Conservation (phyloP, 2,113 vertebrate species). For the Thryonomys swinderianus region DNA sequence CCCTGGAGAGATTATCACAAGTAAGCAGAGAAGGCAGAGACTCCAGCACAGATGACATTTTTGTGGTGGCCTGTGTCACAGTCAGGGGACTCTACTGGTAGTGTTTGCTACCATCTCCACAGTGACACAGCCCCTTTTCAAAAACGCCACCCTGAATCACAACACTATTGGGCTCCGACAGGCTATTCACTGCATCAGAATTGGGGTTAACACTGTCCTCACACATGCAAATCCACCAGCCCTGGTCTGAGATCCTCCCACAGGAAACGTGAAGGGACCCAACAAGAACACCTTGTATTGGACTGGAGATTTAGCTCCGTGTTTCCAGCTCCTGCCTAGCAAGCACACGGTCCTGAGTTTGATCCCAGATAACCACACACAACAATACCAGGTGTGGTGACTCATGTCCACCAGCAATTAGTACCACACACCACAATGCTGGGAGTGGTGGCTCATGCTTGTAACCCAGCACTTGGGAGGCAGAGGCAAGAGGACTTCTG, state of each 20-base stretch:
- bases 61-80: not conserved
- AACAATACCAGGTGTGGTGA: too few species aligned
- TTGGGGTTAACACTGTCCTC: not conserved
- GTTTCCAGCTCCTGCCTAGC: too few species aligned
- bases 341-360: too few species aligned
- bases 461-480: too few species aligned
- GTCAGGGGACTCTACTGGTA: not conserved
- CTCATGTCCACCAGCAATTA: too few species aligned
- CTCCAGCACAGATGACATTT: rapidly evolving
- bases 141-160: not conserved
- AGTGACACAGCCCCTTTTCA: not conserved
- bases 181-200: not conserved
- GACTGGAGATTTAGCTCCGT: too few species aligned
- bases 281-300: not conserved
- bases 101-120: not conserved
- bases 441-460: too few species aligned
- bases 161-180: not conserved
- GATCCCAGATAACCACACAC: too few species aligned
- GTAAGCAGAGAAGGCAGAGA: too few species aligned
- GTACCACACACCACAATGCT: too few species aligned
- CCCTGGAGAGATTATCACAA: not conserved
- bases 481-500: too few species aligned
- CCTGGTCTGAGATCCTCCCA: not conserved
- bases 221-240: not conserved
- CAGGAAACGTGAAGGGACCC: rapidly evolving